A percentile compares a stretch with the other conserved stretches of the same genome.
These are phyloP conservation scores for Apodemus speciosus DNA, from an alignment of 2,113 vertebrate species.

Conservation along the genomic window DNA sequence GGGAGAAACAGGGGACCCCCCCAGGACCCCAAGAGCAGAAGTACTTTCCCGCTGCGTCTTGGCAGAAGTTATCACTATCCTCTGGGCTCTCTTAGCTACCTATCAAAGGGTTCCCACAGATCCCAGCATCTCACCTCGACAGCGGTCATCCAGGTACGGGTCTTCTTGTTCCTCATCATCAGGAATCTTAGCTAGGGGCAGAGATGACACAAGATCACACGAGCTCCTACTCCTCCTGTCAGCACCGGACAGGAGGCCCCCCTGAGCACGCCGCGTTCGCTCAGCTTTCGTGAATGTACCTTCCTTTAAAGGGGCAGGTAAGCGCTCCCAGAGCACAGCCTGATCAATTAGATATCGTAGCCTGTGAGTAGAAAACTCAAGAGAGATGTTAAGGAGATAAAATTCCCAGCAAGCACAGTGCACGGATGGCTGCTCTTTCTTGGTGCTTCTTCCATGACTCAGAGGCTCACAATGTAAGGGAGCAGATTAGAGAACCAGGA, in stretches of 20 bases:
- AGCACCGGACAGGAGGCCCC: not conserved
- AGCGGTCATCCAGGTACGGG: conserved; percentile 88
- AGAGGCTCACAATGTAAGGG: not conserved
- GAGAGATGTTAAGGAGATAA: too few species aligned
- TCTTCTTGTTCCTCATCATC: conserved; percentile 86
- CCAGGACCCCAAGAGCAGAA: not conserved
- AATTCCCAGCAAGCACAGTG: not conserved
- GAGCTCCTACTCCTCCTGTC: not conserved
- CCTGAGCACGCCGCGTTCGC: too few species aligned
- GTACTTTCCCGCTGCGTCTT: not conserved
- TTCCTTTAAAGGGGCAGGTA: not conserved
- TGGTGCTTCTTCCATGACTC: not conserved
- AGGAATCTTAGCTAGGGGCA: conserved; percentile 78
- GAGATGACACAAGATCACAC: not conserved
- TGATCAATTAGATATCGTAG: not conserved
- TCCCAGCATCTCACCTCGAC: conserved; percentile 83
- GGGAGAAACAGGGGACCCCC: not conserved
- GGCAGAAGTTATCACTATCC: too few species aligned
- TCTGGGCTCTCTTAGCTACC: rapidly evolving
- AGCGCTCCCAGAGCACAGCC: rapidly evolving
- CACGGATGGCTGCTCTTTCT: not conserved
- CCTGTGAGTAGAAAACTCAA: not conserved
- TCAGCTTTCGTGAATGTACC: not conserved
- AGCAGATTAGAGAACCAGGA: not conserved
- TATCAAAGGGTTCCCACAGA: rapidly evolving